Evolutionary conservation across 2,113 vertebrate genomes (phyloP), one percentile per base, ranked within the genome.

Genomic region (Esox niger): DNA sequence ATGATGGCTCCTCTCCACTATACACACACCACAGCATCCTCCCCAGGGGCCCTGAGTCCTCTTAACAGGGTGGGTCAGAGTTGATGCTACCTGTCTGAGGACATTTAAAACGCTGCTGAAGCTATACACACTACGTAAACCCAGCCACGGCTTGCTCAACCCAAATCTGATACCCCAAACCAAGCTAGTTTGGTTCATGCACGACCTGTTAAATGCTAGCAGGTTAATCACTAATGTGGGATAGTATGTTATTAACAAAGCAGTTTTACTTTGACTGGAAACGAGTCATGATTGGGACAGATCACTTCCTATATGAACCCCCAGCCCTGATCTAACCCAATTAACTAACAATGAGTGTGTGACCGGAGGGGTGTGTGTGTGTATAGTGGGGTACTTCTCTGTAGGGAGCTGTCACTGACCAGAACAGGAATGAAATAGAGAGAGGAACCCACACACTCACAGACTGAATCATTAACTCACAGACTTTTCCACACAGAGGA

Each of bases 291-390:
- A 77, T 75, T 57, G 66, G 82, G 72, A 83, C 58, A 43, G 75
- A 76, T 80, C 21, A 31, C 75, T 73, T 79, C 76, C 77, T 79
- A 66, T 62, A 70, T 84, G 27, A 76, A 81, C 71, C 70, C 54
- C 58, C 63, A 61, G 60, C 60, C 43, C 69, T 70, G 65, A 54
- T 74, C 38, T 74, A 75, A 77, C 67, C 75, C 68, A 77, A 76
- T 81, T 76, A 78, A 71, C 30, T 69, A 55, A 76, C 83, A 84
- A 79, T 74, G 79, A 61, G 33, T 25, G 15, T 74, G 63, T 71
- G 74, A 68, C 68, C 64, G 62, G 70, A 67, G 59, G 70, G 43
- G 64, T 35, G 46, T 64, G 70, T 83, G 79, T 83, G 68, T 81
- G 74, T 79, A 30, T 62, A n/a, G 46, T 68, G 64, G 70, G 76